Base-by-base conservation (phyloP, 2,888 invertebrate genomes). In the Ormyrus rosae region DNA sequence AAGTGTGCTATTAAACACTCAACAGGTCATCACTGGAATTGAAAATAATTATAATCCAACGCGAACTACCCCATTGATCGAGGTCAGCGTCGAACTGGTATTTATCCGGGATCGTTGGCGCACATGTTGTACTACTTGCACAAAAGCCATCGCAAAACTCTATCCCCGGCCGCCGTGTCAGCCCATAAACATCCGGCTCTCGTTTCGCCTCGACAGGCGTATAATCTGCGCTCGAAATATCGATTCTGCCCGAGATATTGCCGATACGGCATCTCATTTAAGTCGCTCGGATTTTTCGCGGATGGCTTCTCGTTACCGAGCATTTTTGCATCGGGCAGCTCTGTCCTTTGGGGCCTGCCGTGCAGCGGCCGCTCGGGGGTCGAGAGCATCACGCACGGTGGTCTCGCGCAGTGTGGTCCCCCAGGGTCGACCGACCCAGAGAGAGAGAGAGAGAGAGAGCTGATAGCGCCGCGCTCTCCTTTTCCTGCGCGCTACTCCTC, bases 321-420 rank as follows among this genome's bases (percentile, higher is more conserved):
- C 63, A 10, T 45, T 63, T 63, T 63, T 61, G 61, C 61, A 34
- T 5, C 53, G 56, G 48, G 67, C 67, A 45, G n/a, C 51, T 34
- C 34, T 53, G n/a, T 51, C 34, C 56, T 58, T 13, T 70, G 58
- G 69, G 45, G n/a, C 11, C 65, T 65, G 55, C 67, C 13, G 6
- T 6, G 50, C 50, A 13, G 51, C 61, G 56, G 69, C 46, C 67
- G 65, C 58, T 48, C 65, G 51, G 34, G 79, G 55, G 71, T 79
- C 85, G 84, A 86, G 86, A 64, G 67, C 67, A 82, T 82, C 86
- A 87, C 87, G 88, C 89, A 89, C 87, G 89, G 89, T 89, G 89
- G 89, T 89, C 89, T 88, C 88, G 86, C 75, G 46, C 88, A 87
- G 90, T 90, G 90, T 90, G 90, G 90, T 90, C 90, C 87, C 82